These are phyloP conservation scores for Andrena fulva DNA, from an alignment of 2,888 invertebrate species.

Conservation along the genomic window DNA sequence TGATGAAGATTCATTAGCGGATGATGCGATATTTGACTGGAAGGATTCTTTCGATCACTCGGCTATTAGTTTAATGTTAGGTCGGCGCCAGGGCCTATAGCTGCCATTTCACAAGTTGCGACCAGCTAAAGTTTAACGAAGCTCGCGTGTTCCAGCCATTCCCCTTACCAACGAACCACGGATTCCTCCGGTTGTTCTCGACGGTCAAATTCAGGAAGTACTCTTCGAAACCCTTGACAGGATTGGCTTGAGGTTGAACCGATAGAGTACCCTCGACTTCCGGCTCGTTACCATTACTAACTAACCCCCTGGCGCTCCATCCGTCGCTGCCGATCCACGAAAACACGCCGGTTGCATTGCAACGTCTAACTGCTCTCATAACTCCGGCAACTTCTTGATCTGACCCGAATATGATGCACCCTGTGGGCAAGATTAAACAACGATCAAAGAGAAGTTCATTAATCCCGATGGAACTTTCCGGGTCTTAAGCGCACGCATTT, in stretches of 20 bases:
- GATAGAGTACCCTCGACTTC: slow-evolving; percentile 98
- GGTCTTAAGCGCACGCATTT: background rate
- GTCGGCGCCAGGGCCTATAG: background rate
- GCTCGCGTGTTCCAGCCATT: slow-evolving; percentile 46
- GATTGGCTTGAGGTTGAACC: slow-evolving; percentile 96
- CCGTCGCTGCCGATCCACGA: slow-evolving; percentile 99
- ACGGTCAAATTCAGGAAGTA: slow-evolving; percentile 94
- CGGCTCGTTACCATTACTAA: slow-evolving; percentile 93
- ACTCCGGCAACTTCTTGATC: slow-evolving; percentile 98
- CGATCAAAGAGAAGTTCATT: slow-evolving; percentile 1
- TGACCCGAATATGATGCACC: slow-evolving; percentile 97
- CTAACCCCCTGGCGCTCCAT: slow-evolving; percentile 95
- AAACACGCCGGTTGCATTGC: slow-evolving; percentile 95
- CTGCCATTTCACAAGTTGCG: slow-evolving; percentile 34
- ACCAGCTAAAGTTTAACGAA: slow-evolving; percentile 57
- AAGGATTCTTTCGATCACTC: slow-evolving; percentile 3
- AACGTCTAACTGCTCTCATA: slow-evolving; percentile 95
- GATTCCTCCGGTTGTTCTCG: slow-evolving; percentile 95
- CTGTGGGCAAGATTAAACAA: slow-evolving; percentile 33
- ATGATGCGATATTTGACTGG: background rate
- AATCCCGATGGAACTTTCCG: background rate
- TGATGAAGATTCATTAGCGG: background rate
- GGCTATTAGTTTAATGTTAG: background rate
- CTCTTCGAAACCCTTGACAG: slow-evolving; percentile 94
- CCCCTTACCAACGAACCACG: slow-evolving; percentile 96